Evolutionary conservation across 2,888 invertebrate genomes (phyloP), one percentile per base, ranked within the genome.

Genomic region (Acronicta psi): DNA sequence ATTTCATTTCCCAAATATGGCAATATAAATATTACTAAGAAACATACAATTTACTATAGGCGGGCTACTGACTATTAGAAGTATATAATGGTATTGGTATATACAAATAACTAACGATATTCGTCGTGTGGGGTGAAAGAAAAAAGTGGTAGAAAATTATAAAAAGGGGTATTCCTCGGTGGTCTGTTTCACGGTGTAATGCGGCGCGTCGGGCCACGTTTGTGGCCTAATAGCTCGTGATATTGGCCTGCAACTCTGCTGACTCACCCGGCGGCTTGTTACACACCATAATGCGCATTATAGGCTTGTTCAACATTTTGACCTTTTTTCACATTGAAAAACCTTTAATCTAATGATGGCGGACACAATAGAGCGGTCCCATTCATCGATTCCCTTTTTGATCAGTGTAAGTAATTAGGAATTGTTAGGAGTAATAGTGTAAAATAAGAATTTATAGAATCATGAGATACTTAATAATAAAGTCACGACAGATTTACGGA

Each of bases 171-270:
- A 80, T 77, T 72, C 81, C 75, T 75, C 76, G 93, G 94, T 92
- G 92, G 93, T 89, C 93, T 84, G 81, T 92, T 90, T 92, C 91
- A 94, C 90, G 93, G 86, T 86, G 77, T 92, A 92, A 92, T 75
- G 79, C 69, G 80, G 84, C 89, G 90, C 84, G 80, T 83, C 92
- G 85, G 84, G 70, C 67, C 83, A 75, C 85, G 82, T 86, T 92
- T 92, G 92, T 89, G 29, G 79, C 68, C 49, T 92, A 92, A 93
- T 92, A 89, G 87, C 76, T 86, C 90, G 87, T 86, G 92, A 86
- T 92, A 92, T 91, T 88, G 87, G 85, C 83, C 85, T 79, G 80
- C 80, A 81, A 65, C 76, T 53, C 65, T 83, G 94, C 91, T 89
- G 89, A 90, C 82, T 94, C 94, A 94, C 75, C 77, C 67, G 69